Base-by-base conservation (phyloP, 2,113 vertebrate genomes). In the Pandion haliaetus region DNA sequence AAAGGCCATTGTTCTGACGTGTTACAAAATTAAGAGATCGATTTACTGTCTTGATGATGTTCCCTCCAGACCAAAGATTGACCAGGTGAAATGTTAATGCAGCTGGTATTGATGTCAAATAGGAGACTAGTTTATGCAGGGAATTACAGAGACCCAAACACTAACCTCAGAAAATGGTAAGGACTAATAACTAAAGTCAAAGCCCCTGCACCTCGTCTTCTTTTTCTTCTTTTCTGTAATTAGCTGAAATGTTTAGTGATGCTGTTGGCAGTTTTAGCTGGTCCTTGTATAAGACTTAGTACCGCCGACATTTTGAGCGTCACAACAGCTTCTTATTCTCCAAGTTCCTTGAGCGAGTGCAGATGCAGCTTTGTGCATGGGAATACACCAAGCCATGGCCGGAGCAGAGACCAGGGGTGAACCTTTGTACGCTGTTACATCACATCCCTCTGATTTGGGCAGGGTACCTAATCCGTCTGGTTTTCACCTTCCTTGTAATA, bases 381-480 rank as follows among this genome's bases (percentile, higher is more conserved):
- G 52, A 32, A 14, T 2, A 4, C 24, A 4, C 15, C 7, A 1
- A 6, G 44, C 12, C 34, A 63, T 17, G 31, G 36, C 42, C 2
- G 1, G 63, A 8, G 74, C 74, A 25, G 82, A 17, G 58, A 9
- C 50, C 21, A 1, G 17, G 18, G 25, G 1, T 42, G 47, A 49
- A 13, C 14, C 21, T 24, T 10, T 6, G 2, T 2, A 0, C 18
- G 55, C 32, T 9, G n/a, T 20, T 14, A 3, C 5, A 3, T 18
- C 14, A 1, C 20, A 14, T 10, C 45, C 52, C 45, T 14, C 36
- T 28, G 54, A 2, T 13, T 13, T 8, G 74, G n/a, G 44, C 38
- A 40, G 34, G 25, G 2, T 9, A 17, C 79, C 38, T 5, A 3
- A 17, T 19, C 58, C 4, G 3, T 13, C 50, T 13, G n/a, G 9